Base-by-base conservation (phyloP, 64 coral and sea anemone species). In the Montipora capricornis region DNA sequence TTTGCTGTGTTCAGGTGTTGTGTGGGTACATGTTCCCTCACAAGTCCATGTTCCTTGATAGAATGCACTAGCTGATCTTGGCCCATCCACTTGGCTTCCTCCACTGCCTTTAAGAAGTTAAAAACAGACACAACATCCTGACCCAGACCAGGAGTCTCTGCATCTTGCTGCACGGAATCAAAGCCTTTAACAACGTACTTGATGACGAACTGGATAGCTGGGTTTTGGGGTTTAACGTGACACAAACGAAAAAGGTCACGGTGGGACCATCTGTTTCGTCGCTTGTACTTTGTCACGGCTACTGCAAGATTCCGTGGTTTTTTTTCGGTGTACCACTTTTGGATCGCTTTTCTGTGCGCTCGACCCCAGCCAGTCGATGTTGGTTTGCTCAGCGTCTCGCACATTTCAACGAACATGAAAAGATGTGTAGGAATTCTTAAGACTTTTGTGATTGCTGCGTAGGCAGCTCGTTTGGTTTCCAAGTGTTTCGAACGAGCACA, bases 241-340 rank as follows among this genome's bases (percentile, higher is more conserved):
- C 92, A 87, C 0, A 96, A 78, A 8, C 97, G 91, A 82, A 95
- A 95, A 1, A 99, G 46, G 90, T 99, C 97, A 68, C 51, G 85
- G 29, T 99, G 97, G 0, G 91, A 92, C 97, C 97, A 99, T 7
- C 92, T 84, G 67, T 99, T 95, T 6, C 97, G 91, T 17, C 94
- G 95, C 68, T 99, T 94, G 80, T 99, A 99, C 76, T 99, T 99
- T 2, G 97, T 99, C 44, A 99, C 94, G 79, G 91, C 91, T n/a
- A 62, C 80, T 0, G 97, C 94, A 20, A 99, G 91, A 22, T 70
- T 83, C 14, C 61, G 93, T 2, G 83, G 87, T 79, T 91, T 92
- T 55, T 99, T 99, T 5, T 83, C 66, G 44, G 80, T 96, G 75
- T 99, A 99, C 97, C 97, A 99, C 52, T 99, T 96, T 77, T 91